These are phyloP conservation scores for Sitta europaea DNA, from an alignment of 2,113 vertebrate species.

Conservation along the genomic window DNA sequence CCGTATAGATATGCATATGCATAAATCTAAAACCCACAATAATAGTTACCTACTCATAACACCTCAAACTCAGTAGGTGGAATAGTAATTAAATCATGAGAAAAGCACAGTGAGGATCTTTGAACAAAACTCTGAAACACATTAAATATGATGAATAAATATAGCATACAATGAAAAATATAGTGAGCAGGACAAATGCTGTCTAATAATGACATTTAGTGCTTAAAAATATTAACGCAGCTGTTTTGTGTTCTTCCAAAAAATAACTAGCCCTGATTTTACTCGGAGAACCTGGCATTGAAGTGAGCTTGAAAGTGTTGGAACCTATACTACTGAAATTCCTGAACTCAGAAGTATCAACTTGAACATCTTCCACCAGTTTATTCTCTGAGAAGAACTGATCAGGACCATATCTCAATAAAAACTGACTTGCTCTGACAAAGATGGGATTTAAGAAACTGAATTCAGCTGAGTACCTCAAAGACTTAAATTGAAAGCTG, in stretches of 20 bases:
- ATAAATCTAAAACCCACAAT: background rate
- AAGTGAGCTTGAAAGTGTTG: background rate
- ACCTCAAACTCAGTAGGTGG: background rate
- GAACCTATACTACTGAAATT: background rate
- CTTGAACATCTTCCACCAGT: background rate
- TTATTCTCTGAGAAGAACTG: background rate
- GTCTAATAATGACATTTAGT: background rate
- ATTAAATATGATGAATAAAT: background rate
- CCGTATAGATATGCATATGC: background rate
- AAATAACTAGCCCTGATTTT: background rate
- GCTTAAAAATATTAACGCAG: background rate
- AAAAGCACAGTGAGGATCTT: background rate
- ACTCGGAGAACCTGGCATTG: fast-evolving
- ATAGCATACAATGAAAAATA: background rate
- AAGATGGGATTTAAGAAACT: background rate
- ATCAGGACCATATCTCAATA: background rate
- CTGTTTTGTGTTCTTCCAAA: background rate
- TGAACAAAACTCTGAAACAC: background rate
- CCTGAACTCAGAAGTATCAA: background rate
- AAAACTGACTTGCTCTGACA: background rate
- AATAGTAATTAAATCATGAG: background rate
- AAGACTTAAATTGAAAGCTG: background rate
- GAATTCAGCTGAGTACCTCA: background rate
- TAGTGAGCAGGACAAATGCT: background rate
- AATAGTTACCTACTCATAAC: background rate